These are phyloP conservation scores for Empis stercorea DNA, from an alignment of 2,888 invertebrate genomes.

Conservation along the genomic window DNA sequence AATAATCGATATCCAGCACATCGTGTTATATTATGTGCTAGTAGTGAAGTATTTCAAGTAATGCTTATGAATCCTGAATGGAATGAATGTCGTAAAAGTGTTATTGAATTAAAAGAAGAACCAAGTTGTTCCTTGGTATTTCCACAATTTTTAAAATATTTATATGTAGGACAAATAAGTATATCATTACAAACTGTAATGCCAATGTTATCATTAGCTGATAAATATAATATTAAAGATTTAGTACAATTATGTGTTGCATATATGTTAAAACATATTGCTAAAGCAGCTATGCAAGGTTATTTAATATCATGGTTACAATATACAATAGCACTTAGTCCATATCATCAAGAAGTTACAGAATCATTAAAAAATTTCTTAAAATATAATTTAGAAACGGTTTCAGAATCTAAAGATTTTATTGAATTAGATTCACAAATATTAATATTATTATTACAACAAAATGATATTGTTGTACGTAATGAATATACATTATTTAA, in stretches of 20 bases:
- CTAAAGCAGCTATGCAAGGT: slow-evolving; percentile 68
- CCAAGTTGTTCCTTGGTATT: slow-evolving; percentile 74
- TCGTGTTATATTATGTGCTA: slow-evolving; percentile 80
- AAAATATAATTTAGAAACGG: slow-evolving; percentile 81
- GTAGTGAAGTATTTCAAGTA: slow-evolving; percentile 93
- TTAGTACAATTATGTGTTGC: slow-evolving; percentile 68
- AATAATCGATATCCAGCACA: slow-evolving; percentile 76
- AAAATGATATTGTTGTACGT: slow-evolving; percentile 76
- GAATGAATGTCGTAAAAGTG: slow-evolving; percentile 78
- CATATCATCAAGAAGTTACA: slow-evolving; percentile 34
- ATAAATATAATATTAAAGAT: slow-evolving; percentile 91
- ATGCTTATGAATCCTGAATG: slow-evolving; percentile 92
- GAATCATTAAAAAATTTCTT: slow-evolving; percentile 70
- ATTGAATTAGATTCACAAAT: slow-evolving; percentile 69
- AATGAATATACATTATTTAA: slow-evolving; percentile 75
- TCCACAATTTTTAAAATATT: slow-evolving; percentile 69
- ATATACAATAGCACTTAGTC: slow-evolving; percentile 75
- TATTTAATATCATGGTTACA: slow-evolving; percentile 83
- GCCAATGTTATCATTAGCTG: slow-evolving; percentile 78
- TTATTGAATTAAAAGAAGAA: slow-evolving; percentile 75
- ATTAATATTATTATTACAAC: slow-evolving; percentile 61
- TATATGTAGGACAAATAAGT: slow-evolving; percentile 83
- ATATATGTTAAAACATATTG: slow-evolving; percentile 80
- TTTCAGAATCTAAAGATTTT: slow-evolving; percentile 67
- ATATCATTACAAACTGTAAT: slow-evolving; percentile 75